phyloP scores from a whole-genome alignment of 2,888 invertebrate genomes.

The Barypeithes pellucidus region DNA sequence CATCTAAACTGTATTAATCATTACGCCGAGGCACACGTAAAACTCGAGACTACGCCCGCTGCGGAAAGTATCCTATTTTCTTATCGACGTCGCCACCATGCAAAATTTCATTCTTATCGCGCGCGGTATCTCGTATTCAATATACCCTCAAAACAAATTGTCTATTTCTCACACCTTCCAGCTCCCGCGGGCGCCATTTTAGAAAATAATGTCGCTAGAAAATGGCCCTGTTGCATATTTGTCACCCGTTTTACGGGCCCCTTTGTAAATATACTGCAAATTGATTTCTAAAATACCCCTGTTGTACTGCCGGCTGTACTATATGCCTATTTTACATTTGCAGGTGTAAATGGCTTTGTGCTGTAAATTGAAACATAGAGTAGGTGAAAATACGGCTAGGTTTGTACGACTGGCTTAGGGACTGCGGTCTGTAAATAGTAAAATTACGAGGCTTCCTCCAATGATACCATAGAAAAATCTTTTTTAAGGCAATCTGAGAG shows the following conservation, averaged over 20 bases:
- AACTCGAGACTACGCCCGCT: neutral
- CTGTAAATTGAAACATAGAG: conserved; percentile 27
- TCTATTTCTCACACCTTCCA: conserved; percentile 49
- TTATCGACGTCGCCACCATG: conserved; percentile 43
- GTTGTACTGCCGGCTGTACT: neutral
- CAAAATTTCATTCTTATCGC: conserved; percentile 43
- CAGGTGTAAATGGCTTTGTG: conserved; percentile 30
- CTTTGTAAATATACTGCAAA: conserved; percentile 52
- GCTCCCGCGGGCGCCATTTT: conserved; percentile 43
- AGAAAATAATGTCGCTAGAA: conserved; percentile 47
- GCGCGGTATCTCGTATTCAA: conserved; percentile 44
- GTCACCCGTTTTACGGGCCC: conserved; percentile 49
- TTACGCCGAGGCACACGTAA: conserved; percentile 12
- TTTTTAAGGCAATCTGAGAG: no score
- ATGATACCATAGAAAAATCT: neutral
- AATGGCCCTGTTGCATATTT: conserved; percentile 53
- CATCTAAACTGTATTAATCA: neutral
- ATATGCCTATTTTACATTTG: conserved; percentile 27
- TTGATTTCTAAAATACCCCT: conserved; percentile 40
- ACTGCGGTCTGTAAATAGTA: no score
- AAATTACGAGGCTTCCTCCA: no score
- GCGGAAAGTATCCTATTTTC: conserved; percentile 31
- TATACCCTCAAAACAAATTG: conserved; percentile 51
- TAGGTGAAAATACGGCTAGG: conserved; percentile 1
- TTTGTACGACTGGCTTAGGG: no score